Base-by-base conservation (phyloP, 2,797 vertebrate species). In the Megalops cyprinoides region DNA sequence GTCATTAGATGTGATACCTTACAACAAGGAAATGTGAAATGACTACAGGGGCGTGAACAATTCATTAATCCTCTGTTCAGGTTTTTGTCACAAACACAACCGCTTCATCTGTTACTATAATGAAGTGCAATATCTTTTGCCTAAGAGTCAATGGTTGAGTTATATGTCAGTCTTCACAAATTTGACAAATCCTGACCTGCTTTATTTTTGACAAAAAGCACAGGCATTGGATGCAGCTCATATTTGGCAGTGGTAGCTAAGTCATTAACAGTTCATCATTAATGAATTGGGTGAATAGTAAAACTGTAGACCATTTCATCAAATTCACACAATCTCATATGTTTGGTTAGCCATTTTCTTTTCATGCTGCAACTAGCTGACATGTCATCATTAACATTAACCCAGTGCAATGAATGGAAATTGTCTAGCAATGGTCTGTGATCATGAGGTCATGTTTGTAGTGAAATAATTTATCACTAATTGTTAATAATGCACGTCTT, bases 401-500 rank as follows among this genome's bases (percentile, higher is more conserved):
- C 25, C 39, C 67, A 44, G n/a, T 37, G 34, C 62, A 39, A 37
- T 23, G 39, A 23, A 71, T 44, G 39, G 23, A 44, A 44, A 67
- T 39, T n/a, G 18, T 53, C 15, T 53, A 53, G 51, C 12, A 53
- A 53, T 2, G 12, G 44, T 71, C 67, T 23, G 0, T 42, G 34
- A 44, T 9, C 8, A 71, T 12, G 67, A 42, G 37, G 42, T 71
- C 37, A 71, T 44, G 44, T 71, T 42, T 71, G 39, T 23, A 71
- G 37, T 7, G 7, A 71, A 71, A 42, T 71, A 71, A 71, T 71
- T 71, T n/a, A 71, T 71, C 37, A 44, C 44, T 44, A 9, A 71
- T 71, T 71, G 44, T 71, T 71, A 44, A 71, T 71, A 44, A 23
- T n/a, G 12, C 44, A 67, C 62, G 62, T 67, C 31, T 67, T 67